Evolutionary conservation across 2,888 invertebrate species (phyloP), one percentile per base, ranked within the genome.

Genomic region (Morpho deidamia): DNA sequence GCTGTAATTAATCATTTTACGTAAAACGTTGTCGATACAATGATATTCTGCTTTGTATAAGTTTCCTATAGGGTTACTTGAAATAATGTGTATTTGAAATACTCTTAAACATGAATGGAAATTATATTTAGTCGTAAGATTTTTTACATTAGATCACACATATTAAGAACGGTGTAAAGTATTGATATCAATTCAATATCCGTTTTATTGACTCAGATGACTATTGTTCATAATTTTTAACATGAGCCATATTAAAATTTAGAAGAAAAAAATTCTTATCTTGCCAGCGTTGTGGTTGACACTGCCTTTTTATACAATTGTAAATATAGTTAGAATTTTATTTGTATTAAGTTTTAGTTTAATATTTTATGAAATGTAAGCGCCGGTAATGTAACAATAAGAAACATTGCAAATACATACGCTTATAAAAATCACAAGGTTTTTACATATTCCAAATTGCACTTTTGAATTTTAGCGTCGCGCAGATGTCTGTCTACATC

Each of bases 181-280:
- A 60, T 69, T 67, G 58, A 70, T 67, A 70, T 69, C 67, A 64
- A 40, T 57, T 51, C 35, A 35, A 58, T 58, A 49, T 56, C 48
- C 53, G 46, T 38, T 48, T 40, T 49, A 61, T 61, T 62, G 50
- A 60, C 65, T 62, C 61, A 67, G 62, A 77, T 78, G 77, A 76
- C 78, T 77, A 78, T 75, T 79, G 43, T 78, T 75, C 73, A 64
- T 69, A 68, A 72, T 72, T 73, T 73, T 78, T 72, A 80, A 78
- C 66, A 76, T 78, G 80, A 87, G 89, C 88, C 89, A 89, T 89
- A 88, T 86, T 86, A 81, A 81, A 83, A 82, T 79, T 86, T 88
- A 87, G 86, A 83, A 42, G 10, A 41, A 41, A 79, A 81, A 79
- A 74, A 72, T 83, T 83, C 81, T 81, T 76, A 84, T 89, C 89